phyloP scores from a whole-genome alignment of 1,140 invertebrate genomes.

The Tribolium castaneum region DNA sequence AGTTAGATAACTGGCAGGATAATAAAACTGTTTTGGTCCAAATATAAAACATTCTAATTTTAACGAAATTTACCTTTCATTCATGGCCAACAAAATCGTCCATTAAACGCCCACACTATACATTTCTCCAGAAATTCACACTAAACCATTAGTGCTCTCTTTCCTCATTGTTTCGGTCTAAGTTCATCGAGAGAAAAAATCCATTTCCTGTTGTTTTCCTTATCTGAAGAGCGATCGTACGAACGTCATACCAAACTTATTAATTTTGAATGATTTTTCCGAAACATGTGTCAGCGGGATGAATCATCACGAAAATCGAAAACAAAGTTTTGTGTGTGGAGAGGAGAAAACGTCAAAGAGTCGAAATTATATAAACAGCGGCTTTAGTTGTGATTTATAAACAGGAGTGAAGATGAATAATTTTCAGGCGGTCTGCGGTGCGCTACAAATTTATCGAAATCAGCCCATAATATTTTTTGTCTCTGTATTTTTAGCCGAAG shows the following conservation, averaged over 20 bases:
- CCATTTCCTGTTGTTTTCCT: not conserved
- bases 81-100: constrained; percentile 46
- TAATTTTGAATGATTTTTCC: constrained; percentile 26
- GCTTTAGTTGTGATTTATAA: not conserved
- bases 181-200: not conserved
- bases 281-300: constrained; percentile 1
- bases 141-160: not conserved
- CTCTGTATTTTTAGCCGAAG: constrained; percentile 17
- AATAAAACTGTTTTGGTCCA: constrained; percentile 41
- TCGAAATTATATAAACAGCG: not conserved
- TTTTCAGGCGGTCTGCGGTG: not conserved
- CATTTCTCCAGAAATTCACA: constrained; percentile 27
- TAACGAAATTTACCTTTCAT: constrained; percentile 43
- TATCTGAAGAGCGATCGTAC: constrained; percentile 1
- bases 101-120: constrained; percentile 40
- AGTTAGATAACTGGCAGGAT: constrained; percentile 43
- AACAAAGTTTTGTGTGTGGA: constrained; percentile 16
- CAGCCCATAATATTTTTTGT: constrained; percentile 31
- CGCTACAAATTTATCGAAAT: constrained; percentile 2
- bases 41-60: constrained; percentile 42
- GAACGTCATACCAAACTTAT: constrained; percentile 3
- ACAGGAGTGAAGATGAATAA: not conserved
- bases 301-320: constrained; percentile 25
- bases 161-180: not conserved
- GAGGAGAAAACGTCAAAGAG: not conserved